Percentiles rank a stretch among this genome's conserved stretches.
These are phyloP conservation scores for Kryptolebias ocellatus DNA, from an alignment of 2,797 vertebrate species.

Conservation along the genomic window DNA sequence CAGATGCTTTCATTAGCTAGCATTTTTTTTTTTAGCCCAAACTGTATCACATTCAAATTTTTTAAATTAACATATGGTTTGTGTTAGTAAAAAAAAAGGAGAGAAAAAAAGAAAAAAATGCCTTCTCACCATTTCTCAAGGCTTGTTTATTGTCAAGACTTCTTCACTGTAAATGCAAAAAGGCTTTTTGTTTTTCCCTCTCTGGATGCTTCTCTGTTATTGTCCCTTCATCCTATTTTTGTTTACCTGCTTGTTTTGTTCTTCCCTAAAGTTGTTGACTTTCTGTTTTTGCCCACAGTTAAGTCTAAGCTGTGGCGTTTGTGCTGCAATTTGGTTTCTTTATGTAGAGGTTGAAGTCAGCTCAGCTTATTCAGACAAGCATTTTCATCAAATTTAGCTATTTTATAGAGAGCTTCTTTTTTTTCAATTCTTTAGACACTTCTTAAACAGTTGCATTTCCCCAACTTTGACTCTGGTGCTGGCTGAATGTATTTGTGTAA, in stretches of 20 bases:
- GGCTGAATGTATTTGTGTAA: not conserved
- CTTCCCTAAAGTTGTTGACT: not conserved
- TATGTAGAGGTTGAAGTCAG: too few relatives aligned
- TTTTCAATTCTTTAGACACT: not conserved
- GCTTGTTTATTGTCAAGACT: conserved; percentile 21
- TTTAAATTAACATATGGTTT: conserved; percentile 27
- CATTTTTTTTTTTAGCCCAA: conserved; percentile 36
- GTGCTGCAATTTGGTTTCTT: too few relatives aligned
- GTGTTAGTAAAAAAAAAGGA: conserved; percentile 26
- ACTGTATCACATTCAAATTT: conserved; percentile 32
- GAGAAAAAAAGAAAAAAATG: conserved; percentile 39
- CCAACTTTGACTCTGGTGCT: too few relatives aligned
- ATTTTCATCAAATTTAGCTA: too few relatives aligned
- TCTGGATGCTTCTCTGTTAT: not conserved
- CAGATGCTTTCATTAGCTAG: conserved; percentile 62
- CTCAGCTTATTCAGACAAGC: too few relatives aligned
- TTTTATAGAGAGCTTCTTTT: too few relatives aligned
- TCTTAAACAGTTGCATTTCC: too few relatives aligned
- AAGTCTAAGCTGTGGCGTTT: too few relatives aligned
- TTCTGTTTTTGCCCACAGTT: not conserved
- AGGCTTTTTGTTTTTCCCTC: conserved; percentile 17
- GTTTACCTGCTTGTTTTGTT: not conserved
- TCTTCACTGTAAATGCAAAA: conserved; percentile 37
- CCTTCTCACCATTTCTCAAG: conserved; percentile 44
- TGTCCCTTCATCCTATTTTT: not conserved